phyloP scores from a whole-genome alignment of 2,797 vertebrate species.

The Chiloscyllium punctatum region DNA sequence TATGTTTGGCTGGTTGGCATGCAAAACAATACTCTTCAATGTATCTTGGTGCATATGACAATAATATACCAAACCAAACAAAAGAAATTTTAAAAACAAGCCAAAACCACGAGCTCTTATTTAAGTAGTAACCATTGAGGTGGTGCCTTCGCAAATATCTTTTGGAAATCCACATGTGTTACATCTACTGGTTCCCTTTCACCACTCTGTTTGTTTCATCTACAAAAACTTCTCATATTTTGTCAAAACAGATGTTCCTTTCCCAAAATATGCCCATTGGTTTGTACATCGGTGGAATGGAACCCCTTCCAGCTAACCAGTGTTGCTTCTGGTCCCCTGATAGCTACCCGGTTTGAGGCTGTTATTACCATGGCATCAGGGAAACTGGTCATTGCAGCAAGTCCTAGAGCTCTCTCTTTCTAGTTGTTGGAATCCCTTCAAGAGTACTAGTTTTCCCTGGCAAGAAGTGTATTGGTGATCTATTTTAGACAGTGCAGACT shows the following conservation, averaged over 20 bases:
- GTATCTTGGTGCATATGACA: too few relatives aligned
- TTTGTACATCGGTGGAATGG: background rate
- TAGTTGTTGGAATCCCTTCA: background rate
- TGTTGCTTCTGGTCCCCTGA: background rate
- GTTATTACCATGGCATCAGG: background rate
- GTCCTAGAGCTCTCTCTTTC: background rate
- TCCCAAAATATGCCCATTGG: background rate
- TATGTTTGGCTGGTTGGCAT: too few relatives aligned
- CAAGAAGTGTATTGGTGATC: background rate
- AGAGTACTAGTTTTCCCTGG: background rate
- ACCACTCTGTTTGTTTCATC: too few relatives aligned
- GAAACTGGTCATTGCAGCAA: background rate
- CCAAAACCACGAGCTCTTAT: background rate
- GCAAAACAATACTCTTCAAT: too few relatives aligned
- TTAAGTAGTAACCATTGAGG: background rate
- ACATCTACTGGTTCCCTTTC: too few relatives aligned
- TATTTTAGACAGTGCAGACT: background rate
- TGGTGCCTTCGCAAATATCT: background rate
- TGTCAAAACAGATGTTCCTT: background rate
- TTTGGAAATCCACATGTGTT: background rate
- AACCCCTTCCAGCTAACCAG: background rate
- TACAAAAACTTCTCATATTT: background rate
- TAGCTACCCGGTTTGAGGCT: background rate
- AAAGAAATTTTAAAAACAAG: too few relatives aligned
- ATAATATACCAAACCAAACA: too few relatives aligned